These are phyloP conservation scores for Sternarchorhynchus goeldii DNA, from an alignment of 2,797 vertebrate genomes.

Conservation along the genomic window DNA sequence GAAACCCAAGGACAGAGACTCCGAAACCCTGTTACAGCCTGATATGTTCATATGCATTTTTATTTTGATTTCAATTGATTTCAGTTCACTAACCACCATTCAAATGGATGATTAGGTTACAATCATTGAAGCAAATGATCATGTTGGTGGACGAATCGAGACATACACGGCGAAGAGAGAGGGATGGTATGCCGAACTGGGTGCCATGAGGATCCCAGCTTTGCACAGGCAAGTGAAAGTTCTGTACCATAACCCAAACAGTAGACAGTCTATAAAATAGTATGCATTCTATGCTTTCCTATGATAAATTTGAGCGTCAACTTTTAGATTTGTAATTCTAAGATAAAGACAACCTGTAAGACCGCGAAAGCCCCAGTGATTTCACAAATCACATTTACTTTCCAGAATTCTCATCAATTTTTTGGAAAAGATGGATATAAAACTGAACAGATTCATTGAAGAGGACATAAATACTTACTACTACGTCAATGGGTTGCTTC, in stretches of 20 bases:
- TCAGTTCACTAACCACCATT: background rate
- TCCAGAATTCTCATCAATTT: constrained; percentile 75
- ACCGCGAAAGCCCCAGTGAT: too few relatives aligned
- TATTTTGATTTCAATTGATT: background rate
- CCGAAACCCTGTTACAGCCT: background rate
- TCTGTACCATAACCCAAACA: background rate
- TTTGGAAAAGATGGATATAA: constrained; percentile 69
- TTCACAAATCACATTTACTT: background rate
- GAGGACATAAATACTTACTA: constrained; percentile 79
- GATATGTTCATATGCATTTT: background rate
- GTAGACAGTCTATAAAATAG: background rate
- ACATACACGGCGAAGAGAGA: constrained; percentile 78
- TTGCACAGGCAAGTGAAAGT: constrained; percentile 77
- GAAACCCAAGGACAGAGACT: background rate
- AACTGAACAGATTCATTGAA: constrained; percentile 72
- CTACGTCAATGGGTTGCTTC: constrained; percentile 69
- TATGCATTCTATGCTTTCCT: too few relatives aligned
- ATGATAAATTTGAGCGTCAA: too few relatives aligned
- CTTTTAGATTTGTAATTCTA: too few relatives aligned
- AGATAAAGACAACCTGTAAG: too few relatives aligned
- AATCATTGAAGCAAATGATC: constrained; percentile 79
- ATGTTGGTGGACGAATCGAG: constrained; percentile 80
- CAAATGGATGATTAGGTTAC: constrained; percentile 71
- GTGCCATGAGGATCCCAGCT: constrained; percentile 85
- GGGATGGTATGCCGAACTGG: constrained; percentile 83